Evolutionary conservation across 2,113 vertebrate genomes (phyloP).

Genomic region (Sebastes schlegelii): DNA sequence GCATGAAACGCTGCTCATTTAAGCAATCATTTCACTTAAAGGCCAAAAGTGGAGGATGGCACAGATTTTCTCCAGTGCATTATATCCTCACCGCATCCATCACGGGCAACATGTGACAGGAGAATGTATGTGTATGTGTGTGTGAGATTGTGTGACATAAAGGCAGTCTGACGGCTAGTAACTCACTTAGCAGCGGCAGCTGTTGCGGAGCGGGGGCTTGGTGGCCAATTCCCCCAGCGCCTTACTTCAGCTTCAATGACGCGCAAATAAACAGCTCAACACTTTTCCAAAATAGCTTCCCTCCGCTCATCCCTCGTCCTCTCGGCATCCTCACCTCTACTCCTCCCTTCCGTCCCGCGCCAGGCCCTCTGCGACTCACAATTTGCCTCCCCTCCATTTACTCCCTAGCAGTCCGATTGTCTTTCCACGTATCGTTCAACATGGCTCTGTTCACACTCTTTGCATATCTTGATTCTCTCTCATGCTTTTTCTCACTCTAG

Average conservation of each 20-base stretch:
- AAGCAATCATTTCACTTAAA: conserved; percentile 99
- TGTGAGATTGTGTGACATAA: conserved; percentile 81
- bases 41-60: conserved; percentile 90
- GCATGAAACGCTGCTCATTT: conserved; percentile 98
- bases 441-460: conserved; percentile 2
- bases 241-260: conserved; percentile 99
- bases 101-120: conserved; percentile 95
- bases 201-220: conserved; percentile 94
- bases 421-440: neutral
- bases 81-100: conserved; percentile 95
- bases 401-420: neutral
- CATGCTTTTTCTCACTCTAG: neutral
- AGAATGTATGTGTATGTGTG: conserved; percentile 85
- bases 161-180: conserved; percentile 95
- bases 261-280: conserved; percentile 94
- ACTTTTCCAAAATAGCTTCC: conserved; percentile 90
- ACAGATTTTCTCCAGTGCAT: conserved; percentile 93
- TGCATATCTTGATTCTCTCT: neutral
- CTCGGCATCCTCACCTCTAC: conserved; percentile 56
- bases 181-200: conserved; percentile 99
- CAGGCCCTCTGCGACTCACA: conserved; percentile 30
- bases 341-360: conserved; percentile 58
- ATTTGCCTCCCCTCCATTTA: conserved; percentile 3
- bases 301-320: conserved; percentile 74
- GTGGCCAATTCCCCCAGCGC: conserved; percentile 98